Percentiles rank a stretch among this genome's conserved stretches.
Conservation (phyloP, 2,113 vertebrate genomes). For the Pogonocichla stellata region DNA sequence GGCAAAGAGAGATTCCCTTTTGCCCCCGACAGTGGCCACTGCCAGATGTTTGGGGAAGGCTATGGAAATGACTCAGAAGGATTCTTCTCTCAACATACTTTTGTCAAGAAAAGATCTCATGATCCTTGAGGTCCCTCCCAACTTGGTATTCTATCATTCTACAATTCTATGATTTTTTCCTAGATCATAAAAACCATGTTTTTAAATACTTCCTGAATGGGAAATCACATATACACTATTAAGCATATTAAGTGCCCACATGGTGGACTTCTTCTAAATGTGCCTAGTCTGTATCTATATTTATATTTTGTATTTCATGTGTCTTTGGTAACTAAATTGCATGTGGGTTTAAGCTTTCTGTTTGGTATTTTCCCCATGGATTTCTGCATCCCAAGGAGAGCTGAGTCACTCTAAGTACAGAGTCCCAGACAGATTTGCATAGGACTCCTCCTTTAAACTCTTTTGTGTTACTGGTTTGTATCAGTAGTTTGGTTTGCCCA, state of each 20-base stretch:
- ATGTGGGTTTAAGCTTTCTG: neutral
- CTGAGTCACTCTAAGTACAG: neutral
- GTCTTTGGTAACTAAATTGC: neutral
- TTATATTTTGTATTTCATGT: neutral
- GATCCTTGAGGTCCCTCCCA: neutral
- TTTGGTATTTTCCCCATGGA: neutral
- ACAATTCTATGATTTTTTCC: neutral
- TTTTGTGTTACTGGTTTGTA: neutral
- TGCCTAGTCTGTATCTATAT: neutral
- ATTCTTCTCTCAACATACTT: neutral
- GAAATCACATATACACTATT: neutral
- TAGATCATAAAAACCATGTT: neutral
- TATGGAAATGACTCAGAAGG: neutral
- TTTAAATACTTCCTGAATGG: neutral
- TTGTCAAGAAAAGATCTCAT: neutral
- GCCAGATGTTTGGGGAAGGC: neutral
- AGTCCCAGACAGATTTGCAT: neutral
- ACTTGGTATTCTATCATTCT: neutral
- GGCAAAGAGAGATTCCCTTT: neutral
- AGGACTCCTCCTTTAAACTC: neutral
- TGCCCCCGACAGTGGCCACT: neutral
- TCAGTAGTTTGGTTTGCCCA: neutral
- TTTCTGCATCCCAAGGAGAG: neutral
- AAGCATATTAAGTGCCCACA: neutral
- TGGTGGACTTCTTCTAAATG: neutral